Base-by-base conservation (phyloP, 2,797 vertebrate genomes). In the Danio choprae region DNA sequence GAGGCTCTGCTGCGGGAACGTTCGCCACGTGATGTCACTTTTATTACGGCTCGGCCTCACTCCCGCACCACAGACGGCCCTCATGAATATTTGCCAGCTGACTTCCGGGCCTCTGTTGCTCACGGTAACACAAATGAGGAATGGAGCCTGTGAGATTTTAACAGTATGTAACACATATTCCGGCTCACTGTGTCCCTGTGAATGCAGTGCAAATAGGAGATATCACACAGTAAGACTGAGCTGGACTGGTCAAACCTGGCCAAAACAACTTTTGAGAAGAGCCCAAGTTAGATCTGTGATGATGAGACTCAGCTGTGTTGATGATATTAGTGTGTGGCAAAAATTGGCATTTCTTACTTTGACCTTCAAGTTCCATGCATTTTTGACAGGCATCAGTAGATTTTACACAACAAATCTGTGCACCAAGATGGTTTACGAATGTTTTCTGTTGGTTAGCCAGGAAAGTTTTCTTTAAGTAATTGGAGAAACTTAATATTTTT, bases 41-140 rank as follows among this genome's bases (percentile, higher is more conserved):
- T 68, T 75, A 43, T 84, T 78, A 62, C 43, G 36, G 77, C 46
- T 73, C 22, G 38, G 67, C 79, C 51, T 44, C 22, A 18, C 70
- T 69, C 41, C 29, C 4, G 65, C 81, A 22, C 63, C 80, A 81
- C 83, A 86, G 86, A 85, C 75, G 74, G 63, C 63, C 56, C 74
- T 85, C 82, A 86, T 86, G 82, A 87, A 87, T 87, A 87, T 86
- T 84, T 72, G 74, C 68, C 36, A 58, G 38, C 40, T 77, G 77
- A 73, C 81, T 83, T 78, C 80, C 48, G 79, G 71, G 63, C 51
- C 41, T 29, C 67, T 36, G n/a, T 7, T 48, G 70, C 74, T 78
- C 58, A 53, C 79, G 68, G 41, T 62, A 50, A 18, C 41, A 63
- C 50, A 62, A 74, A 84, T 63, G 67, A 16, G 60, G 62, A 50